Evolutionary conservation across 2,797 vertebrate genomes (phyloP).

Genomic region (Mionectes olivaceus): DNA sequence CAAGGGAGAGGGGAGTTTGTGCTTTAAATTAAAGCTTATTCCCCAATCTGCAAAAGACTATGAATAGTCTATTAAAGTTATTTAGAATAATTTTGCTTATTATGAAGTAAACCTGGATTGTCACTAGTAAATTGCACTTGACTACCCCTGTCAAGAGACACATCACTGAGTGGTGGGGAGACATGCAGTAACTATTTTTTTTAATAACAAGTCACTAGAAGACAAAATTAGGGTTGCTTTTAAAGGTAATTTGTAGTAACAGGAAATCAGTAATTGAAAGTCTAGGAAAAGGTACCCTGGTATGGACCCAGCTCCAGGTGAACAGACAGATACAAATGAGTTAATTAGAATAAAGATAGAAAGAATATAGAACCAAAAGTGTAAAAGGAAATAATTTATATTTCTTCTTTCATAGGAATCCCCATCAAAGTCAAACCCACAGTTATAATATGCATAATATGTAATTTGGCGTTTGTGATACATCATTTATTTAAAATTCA

Average conservation of each 20-base stretch:
- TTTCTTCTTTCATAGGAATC: background rate
- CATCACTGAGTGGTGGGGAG: background rate
- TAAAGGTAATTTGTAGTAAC: background rate
- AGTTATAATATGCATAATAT: background rate
- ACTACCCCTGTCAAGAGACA: background rate
- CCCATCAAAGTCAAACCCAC: background rate
- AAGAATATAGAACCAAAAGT: background rate
- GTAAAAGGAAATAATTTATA: background rate
- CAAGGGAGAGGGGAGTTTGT: background rate
- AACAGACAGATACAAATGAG: background rate
- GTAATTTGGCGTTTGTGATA: background rate
- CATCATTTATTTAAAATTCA: constrained; percentile 8
- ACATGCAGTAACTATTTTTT: background rate
- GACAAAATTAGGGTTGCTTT: background rate
- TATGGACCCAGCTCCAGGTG: background rate
- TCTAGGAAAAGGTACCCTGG: background rate
- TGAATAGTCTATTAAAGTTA: background rate
- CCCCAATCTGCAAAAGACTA: background rate
- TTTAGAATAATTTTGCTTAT: background rate
- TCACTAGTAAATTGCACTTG: background rate
- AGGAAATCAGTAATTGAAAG: constrained; percentile 28
- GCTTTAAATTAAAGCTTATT: background rate
- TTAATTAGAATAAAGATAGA: constrained; percentile 18
- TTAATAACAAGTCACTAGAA: background rate
- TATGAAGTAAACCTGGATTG: background rate